Conservation (phyloP, 2,113 vertebrate species). For the Setophaga coronata region DNA sequence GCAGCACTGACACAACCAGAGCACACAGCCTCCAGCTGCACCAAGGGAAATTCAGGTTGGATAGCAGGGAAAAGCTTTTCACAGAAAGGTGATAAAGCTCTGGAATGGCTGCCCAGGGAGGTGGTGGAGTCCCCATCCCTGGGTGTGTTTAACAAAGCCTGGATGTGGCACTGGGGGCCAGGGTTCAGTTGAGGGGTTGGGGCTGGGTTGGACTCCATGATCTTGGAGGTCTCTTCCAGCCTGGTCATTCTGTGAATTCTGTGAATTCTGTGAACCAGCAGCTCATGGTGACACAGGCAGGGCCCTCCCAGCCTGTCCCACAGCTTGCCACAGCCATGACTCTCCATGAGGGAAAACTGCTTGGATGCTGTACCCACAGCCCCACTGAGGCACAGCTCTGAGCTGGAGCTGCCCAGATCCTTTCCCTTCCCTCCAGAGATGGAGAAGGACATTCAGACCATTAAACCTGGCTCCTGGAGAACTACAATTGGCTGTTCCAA, state of each 20-base stretch:
- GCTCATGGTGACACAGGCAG: not conserved
- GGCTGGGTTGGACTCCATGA: not conserved
- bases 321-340: not conserved
- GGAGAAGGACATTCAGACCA: not conserved
- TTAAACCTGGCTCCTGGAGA: not conserved
- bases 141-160: not conserved
- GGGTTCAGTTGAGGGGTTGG: rapidly evolving
- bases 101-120: too few relatives aligned
- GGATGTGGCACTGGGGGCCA: not conserved
- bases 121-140: not conserved
- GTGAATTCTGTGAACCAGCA: not conserved
- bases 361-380: not conserved
- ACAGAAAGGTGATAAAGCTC: too few relatives aligned
- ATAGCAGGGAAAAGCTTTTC: too few relatives aligned
- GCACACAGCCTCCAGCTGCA: not conserved
- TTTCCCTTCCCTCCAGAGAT: not conserved
- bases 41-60: not conserved
- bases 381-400: not conserved
- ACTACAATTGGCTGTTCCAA: not conserved
- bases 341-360: not conserved
- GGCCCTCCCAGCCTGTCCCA: not conserved
- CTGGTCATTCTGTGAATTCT: not conserved
- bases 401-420: not conserved
- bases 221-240: not conserved
- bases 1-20: not conserved